Evolutionary conservation across 2,888 invertebrate genomes (phyloP), one percentile per base, ranked within the genome.

Genomic region (Drosophila melanosoma): DNA sequence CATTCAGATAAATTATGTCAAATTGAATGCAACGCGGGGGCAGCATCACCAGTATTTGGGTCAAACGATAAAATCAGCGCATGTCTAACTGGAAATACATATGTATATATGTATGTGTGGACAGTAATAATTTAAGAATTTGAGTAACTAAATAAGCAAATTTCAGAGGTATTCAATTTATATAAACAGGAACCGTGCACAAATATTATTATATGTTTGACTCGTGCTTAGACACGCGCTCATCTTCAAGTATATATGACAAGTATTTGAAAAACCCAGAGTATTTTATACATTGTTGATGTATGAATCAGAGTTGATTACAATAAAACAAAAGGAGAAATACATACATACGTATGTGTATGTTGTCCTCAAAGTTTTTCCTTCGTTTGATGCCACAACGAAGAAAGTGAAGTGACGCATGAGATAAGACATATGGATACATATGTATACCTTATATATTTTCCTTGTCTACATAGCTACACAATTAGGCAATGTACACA

Each of bases 21-120:
- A 83, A 77, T 56, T 63, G 36, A 36, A 54, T 35, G 36, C 42
- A 20, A 20, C 56, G 23, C 56, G 32, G 51, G 38, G 48, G 33
- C 38, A 36, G 60, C 45, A 57, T 35, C n/a, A 29, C 48, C 29
- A 42, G 64, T 63, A 77, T 77, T 77, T 79, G 63, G 79, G 79
- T 79, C 79, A 79, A 79, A 36, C 58, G 61, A 66, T 74, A 69
- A 75, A 84, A 84, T 82, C 82, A 67, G 83, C 83, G 84, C 84
- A 84, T 84, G 84, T 85, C 84, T 85, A 82, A 79, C 87, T 70
- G 87, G 62, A 70, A 75, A 56, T 54, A 38, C 52, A 64, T n/a
- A 36, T 23, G 33, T 32, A 36, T 17, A 60, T 36, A 48, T 62
- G n/a, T n/a, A 33, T 61, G 54, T 69, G 17, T n/a, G 26, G 6